Evolutionary conservation across 2,888 invertebrate species (phyloP).

Genomic region (Diloba caeruleocephala): DNA sequence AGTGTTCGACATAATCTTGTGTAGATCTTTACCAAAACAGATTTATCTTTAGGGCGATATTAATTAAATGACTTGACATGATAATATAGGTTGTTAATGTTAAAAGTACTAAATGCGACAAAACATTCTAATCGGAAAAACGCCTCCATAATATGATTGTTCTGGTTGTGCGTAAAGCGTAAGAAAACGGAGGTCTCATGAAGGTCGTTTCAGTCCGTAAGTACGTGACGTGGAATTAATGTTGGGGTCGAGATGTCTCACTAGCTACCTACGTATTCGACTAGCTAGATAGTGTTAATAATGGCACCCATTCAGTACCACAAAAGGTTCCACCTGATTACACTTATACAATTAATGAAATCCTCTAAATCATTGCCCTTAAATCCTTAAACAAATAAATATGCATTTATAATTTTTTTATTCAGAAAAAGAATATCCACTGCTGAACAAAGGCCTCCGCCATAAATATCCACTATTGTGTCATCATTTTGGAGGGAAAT

Average conservation of each 20-base stretch:
- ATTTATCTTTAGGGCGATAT: not conserved
- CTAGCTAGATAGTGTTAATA: conserved; percentile 20
- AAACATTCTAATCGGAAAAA: not conserved
- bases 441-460: no score
- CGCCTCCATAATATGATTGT: conserved; percentile 1
- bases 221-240: conserved; percentile 42
- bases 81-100: no score
- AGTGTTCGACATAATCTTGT: not conserved
- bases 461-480: no score
- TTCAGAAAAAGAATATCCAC: no score
- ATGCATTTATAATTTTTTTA: not conserved
- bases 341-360: conserved; percentile 1
- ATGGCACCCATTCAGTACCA: conserved; percentile 16
- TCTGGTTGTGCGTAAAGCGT: not conserved
- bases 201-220: conserved; percentile 13
- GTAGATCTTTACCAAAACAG: not conserved
- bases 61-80: no score
- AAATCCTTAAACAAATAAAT: conserved; percentile 3
- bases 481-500: no score
- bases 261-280: conserved; percentile 7
- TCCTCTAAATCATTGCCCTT: conserved; percentile 3
- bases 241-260: conserved; percentile 9
- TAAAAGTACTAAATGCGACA: not conserved
- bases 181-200: not conserved
- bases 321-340: conserved; percentile 7